Percentiles rank a stretch among this genome's conserved stretches.
Conservation (phyloP, 2,888 invertebrate genomes). For the Epinotia brunnichana region DNA sequence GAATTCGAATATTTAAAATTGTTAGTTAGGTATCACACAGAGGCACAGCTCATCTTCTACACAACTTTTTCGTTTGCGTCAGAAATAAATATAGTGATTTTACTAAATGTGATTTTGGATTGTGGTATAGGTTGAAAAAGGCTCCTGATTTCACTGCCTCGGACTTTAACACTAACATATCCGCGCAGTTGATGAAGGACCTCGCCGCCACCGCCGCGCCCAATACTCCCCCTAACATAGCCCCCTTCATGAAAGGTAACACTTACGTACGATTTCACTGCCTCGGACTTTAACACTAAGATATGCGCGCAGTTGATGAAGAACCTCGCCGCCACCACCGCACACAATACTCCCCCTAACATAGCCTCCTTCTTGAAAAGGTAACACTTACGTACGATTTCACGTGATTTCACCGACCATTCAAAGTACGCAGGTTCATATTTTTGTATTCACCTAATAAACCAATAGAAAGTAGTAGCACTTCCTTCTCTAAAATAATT, state of each 20-base stretch:
- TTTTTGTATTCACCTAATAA: no score
- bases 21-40: no score
- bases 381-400: constrained; percentile 49
- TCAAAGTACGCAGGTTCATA: no score
- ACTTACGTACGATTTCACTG: constrained; percentile 37
- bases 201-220: constrained; percentile 55
- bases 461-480: no score
- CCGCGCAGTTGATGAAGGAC: constrained; percentile 56
- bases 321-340: constrained; percentile 54
- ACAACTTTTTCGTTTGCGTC: neutral
- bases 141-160: constrained; percentile 60
- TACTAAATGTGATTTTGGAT: neutral
- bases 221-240: constrained; percentile 58
- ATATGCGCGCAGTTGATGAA: constrained; percentile 57
- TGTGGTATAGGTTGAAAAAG: constrained; percentile 59
- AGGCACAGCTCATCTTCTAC: constrained; percentile 2
- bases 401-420: no score
- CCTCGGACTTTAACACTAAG: constrained; percentile 57
- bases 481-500: no score
- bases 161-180: constrained; percentile 58
- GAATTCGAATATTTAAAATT: no score
- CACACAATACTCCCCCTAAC: constrained; percentile 58
- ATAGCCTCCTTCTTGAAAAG: constrained; percentile 61
- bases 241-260: constrained; percentile 62
- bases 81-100: neutral